Evolutionary conservation across 2,113 vertebrate genomes (phyloP).

Genomic region (Pluvialis apricaria): DNA sequence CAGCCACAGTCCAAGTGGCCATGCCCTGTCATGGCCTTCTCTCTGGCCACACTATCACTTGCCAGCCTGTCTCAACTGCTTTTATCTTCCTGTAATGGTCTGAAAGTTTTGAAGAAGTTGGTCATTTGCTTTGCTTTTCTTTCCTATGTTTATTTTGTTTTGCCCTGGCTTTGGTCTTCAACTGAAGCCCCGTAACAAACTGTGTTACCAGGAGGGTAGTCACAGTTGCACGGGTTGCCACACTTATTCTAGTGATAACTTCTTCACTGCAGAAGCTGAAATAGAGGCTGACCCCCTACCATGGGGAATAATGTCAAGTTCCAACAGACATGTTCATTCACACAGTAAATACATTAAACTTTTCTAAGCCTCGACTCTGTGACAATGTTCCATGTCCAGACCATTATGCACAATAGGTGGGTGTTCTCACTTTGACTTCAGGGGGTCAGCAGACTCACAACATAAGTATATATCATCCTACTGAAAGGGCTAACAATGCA

Average conservation of each 20-base stretch:
- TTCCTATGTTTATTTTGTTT: not conserved
- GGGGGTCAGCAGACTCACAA: not conserved
- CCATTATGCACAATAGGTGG: accelerated
- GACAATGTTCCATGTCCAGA: not conserved
- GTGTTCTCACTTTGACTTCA: not conserved
- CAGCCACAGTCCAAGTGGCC: not conserved
- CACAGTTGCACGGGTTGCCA: not conserved
- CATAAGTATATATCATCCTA: not conserved
- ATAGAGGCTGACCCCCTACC: not conserved
- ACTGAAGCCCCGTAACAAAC: not conserved
- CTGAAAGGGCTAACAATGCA: not conserved
- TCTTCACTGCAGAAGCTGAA: not conserved
- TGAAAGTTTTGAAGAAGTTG: not conserved
- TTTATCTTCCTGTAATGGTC: not conserved
- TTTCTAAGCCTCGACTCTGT: not conserved
- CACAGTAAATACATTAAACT: accelerated
- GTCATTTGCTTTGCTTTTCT: not conserved
- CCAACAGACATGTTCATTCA: not conserved
- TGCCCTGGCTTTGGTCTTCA: not conserved
- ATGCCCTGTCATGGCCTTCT: not conserved
- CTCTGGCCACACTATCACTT: not conserved
- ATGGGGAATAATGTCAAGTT: not conserved
- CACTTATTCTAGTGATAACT: not conserved
- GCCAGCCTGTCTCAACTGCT: not conserved
- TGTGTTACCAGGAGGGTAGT: not conserved